Evolutionary conservation across 2,888 invertebrate genomes (phyloP), one percentile per base, ranked within the genome.

Genomic region (Acanthosoma haemorrhoidale): DNA sequence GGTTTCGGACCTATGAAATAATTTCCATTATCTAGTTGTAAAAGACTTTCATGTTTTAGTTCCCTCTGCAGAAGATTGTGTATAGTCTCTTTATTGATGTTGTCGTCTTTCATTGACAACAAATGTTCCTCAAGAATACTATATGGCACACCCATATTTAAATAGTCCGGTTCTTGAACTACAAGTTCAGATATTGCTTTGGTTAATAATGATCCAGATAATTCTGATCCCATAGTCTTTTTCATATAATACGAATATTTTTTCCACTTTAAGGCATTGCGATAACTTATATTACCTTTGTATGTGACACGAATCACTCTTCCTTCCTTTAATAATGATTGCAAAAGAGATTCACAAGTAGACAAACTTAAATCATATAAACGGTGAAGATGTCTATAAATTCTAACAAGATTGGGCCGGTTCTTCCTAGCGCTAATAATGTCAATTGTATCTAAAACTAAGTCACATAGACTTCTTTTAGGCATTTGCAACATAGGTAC

Each of bases 151-250:
- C 90, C 89, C 78, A 86, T 84, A 78, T 88, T 86, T 70, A 88
- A 81, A 76, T 87, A 89, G 79, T 86, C 88, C 68, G 88, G 88
- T 77, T 89, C 88, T 76, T 86, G 85, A 74, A 87, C 85, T 73
- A 90, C 86, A 34, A 89, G 81, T 77, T 88, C 87, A 66, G 88
- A 87, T 73, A 89, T 86, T 21, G 89, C 88, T 73, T 87, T 86
- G 60, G 87, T 86, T 73, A 90, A 84, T 76, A 88, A 16, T 18
- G 67, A 16, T 15, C 67, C 51, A 31, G 67, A 29, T 25, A 67
- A 67, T 31, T 67, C 67, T 16, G 67, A 34, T 18, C 51, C 57
- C 57, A 67, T 57, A 67, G 29, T 67, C 31, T 67, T 67, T 31
- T 67, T 67, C 67, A 51, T 51, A 8, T 67, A 67, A 25, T 36